Conservation (phyloP, 2,888 invertebrate species). For the Oeneis ivallda region DNA sequence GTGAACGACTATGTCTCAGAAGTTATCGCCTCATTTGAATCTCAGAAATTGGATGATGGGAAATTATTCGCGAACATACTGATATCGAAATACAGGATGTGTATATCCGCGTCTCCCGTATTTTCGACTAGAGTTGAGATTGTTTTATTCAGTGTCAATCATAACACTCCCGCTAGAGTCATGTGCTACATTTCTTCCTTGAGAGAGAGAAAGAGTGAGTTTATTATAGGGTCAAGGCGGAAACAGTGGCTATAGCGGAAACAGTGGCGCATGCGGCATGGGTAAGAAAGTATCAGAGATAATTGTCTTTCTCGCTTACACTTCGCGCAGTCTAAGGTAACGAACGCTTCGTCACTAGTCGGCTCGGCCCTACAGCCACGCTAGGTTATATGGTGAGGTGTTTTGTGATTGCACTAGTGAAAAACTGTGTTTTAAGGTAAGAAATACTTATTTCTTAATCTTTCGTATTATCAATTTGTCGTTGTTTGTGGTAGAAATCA, state of each 20-base stretch:
- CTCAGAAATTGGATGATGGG: too few relatives aligned
- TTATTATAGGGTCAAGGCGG: not conserved
- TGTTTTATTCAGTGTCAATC: too few relatives aligned
- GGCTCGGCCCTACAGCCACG: not conserved
- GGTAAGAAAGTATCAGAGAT: constrained; percentile 6
- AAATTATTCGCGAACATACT: too few relatives aligned
- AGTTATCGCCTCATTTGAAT: too few relatives aligned
- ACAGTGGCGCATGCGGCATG: not conserved
- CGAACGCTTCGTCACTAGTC: not conserved
- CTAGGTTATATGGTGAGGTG: not conserved
- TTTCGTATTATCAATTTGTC: constrained; percentile 1
- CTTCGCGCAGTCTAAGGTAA: not conserved
- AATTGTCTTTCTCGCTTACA: constrained; percentile 1
- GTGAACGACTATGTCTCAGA: too few relatives aligned
- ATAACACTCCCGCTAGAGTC: too few relatives aligned
- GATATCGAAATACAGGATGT: too few relatives aligned
- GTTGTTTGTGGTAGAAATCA: not conserved
- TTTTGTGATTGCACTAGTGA: not conserved
- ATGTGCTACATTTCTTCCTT: too few relatives aligned
- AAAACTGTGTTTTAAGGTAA: constrained; percentile 2
- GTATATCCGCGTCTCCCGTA: too few relatives aligned
- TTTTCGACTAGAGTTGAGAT: too few relatives aligned
- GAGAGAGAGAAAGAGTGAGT: too few relatives aligned
- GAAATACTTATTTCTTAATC: constrained; percentile 3
- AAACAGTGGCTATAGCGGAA: not conserved